Evolutionary conservation across 2,113 vertebrate genomes (phyloP), one percentile per base, ranked within the genome.

Genomic region (Epinephelus lanceolatus): DNA sequence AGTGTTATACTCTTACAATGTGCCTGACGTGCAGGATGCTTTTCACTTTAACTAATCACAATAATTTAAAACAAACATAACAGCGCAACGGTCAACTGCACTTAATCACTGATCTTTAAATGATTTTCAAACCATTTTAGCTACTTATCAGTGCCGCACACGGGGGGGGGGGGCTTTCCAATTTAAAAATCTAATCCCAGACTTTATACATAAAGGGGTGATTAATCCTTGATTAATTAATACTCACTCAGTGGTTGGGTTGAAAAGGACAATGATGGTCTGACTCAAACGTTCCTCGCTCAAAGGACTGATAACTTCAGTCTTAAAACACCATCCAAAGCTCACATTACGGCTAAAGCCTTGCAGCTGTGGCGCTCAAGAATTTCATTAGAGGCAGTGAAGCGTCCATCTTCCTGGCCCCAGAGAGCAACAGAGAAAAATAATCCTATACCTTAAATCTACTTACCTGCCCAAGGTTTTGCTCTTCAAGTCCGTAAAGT

Each of bases 401-500:
- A 61, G 25, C 63, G 56, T 83, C 55, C 49, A 72, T 23, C 51
- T 11, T 53, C 4, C 42, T 79, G 10, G 21, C 61, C 30, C 23
- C 37, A n/a, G 53, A 59, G n/a, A 62, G 66, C 15, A 53, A 66
- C 11, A 73, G 21, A 82, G 27, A 42, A 23, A 86, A 82, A 74
- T 17, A 60, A 47, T 27, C 62, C 8, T 18, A 49, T 42, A 76
- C 10, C 11, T 68, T 42, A 21, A 63, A 85, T 80, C 51, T 23
- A 94, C 96, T 92, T 95, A 99, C 98, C 98, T 99, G 96, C 97
- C 95, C 95, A 97, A 95, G 71, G 96, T 95, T 96, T 97, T 99
- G 93, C 95, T 98, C 95, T 96, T 99, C 96, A 95, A 95, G 92
- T 99, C 98, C 91, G 96, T 97, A 89, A 98, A 98, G 95, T 99